Conservation (phyloP, 2,888 invertebrate species). For the Drosophila picticornis region DNA sequence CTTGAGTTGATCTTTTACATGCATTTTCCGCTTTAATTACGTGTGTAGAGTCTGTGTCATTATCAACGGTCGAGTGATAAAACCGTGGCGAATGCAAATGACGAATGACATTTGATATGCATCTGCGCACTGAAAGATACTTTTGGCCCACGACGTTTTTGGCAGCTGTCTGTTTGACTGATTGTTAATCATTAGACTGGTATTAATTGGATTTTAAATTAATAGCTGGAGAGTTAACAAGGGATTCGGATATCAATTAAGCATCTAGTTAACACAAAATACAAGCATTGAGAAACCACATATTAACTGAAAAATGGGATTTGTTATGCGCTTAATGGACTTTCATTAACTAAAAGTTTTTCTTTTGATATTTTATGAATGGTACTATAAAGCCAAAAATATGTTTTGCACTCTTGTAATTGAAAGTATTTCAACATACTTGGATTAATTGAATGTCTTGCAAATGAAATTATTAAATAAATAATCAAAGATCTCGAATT, state of each 20-base stretch:
- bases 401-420: background rate
- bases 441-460: background rate
- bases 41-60: slow-evolving; percentile 44
- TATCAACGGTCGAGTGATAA: slow-evolving; percentile 67
- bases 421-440: background rate
- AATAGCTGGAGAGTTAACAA: slow-evolving; percentile 5
- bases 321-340: background rate
- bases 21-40: slow-evolving; percentile 36
- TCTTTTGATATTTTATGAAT: background rate
- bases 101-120: slow-evolving; percentile 69
- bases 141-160: slow-evolving; percentile 19
- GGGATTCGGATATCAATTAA: slow-evolving; percentile 21
- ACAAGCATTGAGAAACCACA: background rate
- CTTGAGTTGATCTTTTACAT: slow-evolving; percentile 44
- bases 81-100: slow-evolving; percentile 67
- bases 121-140: slow-evolving; percentile 36
- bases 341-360: background rate
- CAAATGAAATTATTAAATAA: background rate
- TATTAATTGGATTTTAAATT: slow-evolving; percentile 33
- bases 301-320: background rate
- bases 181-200: slow-evolving; percentile 6
- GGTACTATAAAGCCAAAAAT: background rate
- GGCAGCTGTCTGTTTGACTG: slow-evolving; percentile 36
- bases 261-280: slow-evolving; percentile 13
- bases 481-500: background rate